Evolutionary conservation across 2,113 vertebrate species (phyloP), one percentile per base, ranked within the genome.

Genomic region (Lepisosteus osseus): DNA sequence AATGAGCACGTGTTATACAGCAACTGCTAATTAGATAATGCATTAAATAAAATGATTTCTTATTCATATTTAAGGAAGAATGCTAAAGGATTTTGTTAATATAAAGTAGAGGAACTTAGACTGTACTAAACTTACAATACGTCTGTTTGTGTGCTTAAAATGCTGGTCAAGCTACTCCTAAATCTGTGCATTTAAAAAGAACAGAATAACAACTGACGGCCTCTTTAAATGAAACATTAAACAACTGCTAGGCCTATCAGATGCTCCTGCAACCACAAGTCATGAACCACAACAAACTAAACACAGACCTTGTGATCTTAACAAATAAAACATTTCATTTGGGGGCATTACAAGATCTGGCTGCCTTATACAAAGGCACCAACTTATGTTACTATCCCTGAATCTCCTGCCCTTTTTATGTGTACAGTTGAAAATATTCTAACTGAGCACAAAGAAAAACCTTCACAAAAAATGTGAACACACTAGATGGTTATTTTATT

Each of bases 271-370:
- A 43, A 29, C 62, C 69, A 69, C 70, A 56, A 73, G 72, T 47
- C 78, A 80, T 72, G 67, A 71, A 78, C 84, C 85, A 83, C 86
- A 86, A 84, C 78, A 83, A 81, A 84, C 83, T 29, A 6, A 83
- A 64, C 76, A 77, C 43, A 61, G 70, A 65, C 42, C 72, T 76
- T 85, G 75, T 84, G 84, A 86, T 86, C 82, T 85, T 65, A 45
- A 11, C 64, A 55, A 82, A 77, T 62, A 3, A 78, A 82, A 80
- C 73, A 76, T 70, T 69, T 75, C 45, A 64, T 69, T 51, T 45
- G 9, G 15, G 17, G 54, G 42, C 54, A 80, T 3, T 64, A 42
- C 62, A 64, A 41, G 62, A 64, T 64, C 7, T 40, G 12, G n/a
- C 9, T 64, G 62, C 62, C 62, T 64, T 64, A 5, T 42, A 64